Evolutionary conservation across 1,140 invertebrate genomes (phyloP).

Genomic region (Venturia canescens): DNA sequence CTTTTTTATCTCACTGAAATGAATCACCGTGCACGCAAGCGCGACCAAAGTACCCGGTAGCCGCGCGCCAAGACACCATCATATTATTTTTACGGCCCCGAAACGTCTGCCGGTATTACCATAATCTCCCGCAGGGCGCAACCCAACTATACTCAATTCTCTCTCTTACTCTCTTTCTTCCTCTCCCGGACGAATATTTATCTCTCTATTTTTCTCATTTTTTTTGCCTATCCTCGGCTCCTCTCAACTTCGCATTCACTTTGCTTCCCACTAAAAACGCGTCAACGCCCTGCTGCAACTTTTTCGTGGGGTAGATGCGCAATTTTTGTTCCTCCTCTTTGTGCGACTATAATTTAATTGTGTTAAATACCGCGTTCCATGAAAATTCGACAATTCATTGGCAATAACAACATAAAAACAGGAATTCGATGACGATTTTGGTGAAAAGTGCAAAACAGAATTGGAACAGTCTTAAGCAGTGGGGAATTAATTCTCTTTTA

Average conservation of each 20-base stretch:
- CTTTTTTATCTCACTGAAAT: slow-evolving; percentile 55
- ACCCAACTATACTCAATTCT: slow-evolving; percentile 34
- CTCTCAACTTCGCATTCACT: slow-evolving; percentile 28
- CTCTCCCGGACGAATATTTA: slow-evolving; percentile 14
- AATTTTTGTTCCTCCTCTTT: neutral
- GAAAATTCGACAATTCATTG: no score
- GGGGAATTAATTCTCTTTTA: no score
- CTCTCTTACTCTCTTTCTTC: no score
- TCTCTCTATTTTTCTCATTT: slow-evolving; percentile 3
- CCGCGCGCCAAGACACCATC: slow-evolving; percentile 62
- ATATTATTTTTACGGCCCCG: slow-evolving; percentile 71
- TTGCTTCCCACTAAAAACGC: neutral
- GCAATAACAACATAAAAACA: no score
- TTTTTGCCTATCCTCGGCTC: slow-evolving; percentile 34
- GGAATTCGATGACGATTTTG: no score
- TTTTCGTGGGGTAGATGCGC: neutral
- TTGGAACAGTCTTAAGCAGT: no score
- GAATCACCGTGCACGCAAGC: slow-evolving; percentile 65
- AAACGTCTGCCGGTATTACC: slow-evolving; percentile 70
- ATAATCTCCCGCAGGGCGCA: slow-evolving; percentile 65
- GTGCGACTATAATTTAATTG: no score
- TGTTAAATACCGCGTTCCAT: no score
- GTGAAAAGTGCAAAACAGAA: no score
- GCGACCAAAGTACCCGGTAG: slow-evolving; percentile 68
- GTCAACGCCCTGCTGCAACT: slow-evolving; percentile 26